These are phyloP conservation scores for Drosophila arawakana DNA, from an alignment of 1,140 invertebrate species.

Conservation along the genomic window DNA sequence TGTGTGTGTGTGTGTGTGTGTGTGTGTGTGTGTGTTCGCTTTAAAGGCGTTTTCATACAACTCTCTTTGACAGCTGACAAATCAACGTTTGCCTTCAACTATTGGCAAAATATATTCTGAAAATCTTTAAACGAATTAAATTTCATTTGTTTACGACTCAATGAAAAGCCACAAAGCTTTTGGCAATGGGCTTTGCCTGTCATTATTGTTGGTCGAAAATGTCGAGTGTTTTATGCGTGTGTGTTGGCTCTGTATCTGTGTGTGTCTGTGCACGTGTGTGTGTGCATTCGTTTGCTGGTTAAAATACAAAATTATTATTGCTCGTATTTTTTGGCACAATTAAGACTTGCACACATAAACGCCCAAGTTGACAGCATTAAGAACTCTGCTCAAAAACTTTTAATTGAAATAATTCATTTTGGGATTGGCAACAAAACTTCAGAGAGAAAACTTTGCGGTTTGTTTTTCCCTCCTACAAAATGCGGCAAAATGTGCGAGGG, in stretches of 20 bases:
- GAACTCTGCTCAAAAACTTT: constrained; percentile 72
- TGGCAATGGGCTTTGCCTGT: constrained; percentile 66
- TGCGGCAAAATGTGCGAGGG: not conserved
- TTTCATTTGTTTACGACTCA: constrained; percentile 77
- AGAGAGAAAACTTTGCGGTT: constrained; percentile 39
- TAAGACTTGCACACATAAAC: constrained; percentile 78
- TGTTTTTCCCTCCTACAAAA: constrained; percentile 28
- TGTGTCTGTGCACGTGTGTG: not conserved
- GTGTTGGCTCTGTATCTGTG: not conserved
- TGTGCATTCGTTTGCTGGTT: constrained; percentile 17
- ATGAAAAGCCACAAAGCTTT: constrained; percentile 77
- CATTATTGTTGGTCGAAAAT: constrained; percentile 31
- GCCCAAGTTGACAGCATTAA: constrained; percentile 77
- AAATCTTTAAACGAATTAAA: constrained; percentile 74
- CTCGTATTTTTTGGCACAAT: constrained; percentile 72
- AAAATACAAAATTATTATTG: constrained; percentile 67
- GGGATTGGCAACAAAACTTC: constrained; percentile 35
- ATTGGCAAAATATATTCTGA: constrained; percentile 65
- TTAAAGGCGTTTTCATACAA: constrained; percentile 24
- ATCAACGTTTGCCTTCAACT: constrained; percentile 46
- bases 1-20: no score
- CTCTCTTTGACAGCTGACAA: constrained; percentile 29
- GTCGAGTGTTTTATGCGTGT: no score
- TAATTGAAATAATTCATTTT: constrained; percentile 81
- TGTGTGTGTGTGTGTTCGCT: not conserved